A percentile compares a stretch with the other conserved stretches of the same genome.
These are phyloP conservation scores for Falcaria lacertinaria DNA, from an alignment of 2,888 invertebrate species.

Conservation along the genomic window DNA sequence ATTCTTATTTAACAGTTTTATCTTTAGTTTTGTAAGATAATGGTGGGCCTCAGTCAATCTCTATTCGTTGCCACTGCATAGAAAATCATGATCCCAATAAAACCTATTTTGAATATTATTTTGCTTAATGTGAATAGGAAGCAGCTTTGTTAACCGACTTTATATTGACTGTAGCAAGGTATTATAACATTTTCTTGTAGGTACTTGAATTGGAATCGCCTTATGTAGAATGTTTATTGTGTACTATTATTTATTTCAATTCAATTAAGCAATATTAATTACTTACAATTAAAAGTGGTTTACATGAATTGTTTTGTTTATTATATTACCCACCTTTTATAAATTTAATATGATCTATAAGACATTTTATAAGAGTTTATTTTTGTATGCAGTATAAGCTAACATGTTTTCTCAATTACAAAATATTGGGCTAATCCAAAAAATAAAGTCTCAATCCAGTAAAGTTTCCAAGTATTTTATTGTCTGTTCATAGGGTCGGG, in stretches of 20 bases:
- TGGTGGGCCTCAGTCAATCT: too few species aligned
- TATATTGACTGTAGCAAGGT: not conserved
- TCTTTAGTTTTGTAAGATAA: too few species aligned
- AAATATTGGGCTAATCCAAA: too few species aligned
- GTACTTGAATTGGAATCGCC: conserved; percentile 44
- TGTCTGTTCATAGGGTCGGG: conserved; percentile 28
- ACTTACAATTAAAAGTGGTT: conserved; percentile 69
- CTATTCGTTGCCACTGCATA: too few species aligned
- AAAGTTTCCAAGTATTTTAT: too few species aligned
- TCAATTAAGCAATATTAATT: conserved; percentile 76
- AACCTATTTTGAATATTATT: too few species aligned
- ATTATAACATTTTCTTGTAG: conserved; percentile 28
- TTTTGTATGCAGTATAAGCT: too few species aligned
- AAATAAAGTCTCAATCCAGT: too few species aligned
- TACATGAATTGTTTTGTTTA: conserved; percentile 41
- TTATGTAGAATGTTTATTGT: conserved; percentile 56
- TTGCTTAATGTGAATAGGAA: conserved; percentile 30
- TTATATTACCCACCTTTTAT: conserved; percentile 21
- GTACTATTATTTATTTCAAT: conserved; percentile 71
- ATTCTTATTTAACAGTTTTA: too few species aligned
- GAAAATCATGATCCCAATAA: too few species aligned
- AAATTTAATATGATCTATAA: not conserved
- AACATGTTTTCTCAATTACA: too few species aligned
- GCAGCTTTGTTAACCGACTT: conserved; percentile 14
- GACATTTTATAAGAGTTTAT: not conserved